These are phyloP conservation scores for Tenthredo scrophulariae DNA, from an alignment of 2,888 invertebrate genomes.

Conservation along the genomic window DNA sequence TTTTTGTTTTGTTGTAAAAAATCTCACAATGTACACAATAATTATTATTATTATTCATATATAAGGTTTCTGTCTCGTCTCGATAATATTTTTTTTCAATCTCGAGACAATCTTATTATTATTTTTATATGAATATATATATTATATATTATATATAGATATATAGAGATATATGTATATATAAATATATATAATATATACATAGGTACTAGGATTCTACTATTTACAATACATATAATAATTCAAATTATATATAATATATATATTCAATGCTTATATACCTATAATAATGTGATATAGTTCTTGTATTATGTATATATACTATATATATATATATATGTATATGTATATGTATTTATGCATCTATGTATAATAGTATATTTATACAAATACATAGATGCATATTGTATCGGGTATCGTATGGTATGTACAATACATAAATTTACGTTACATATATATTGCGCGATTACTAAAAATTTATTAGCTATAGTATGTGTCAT, in stretches of 20 bases:
- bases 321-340: slow-evolving; percentile 51
- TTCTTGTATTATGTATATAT: slow-evolving; percentile 60
- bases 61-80: slow-evolving; percentile 21
- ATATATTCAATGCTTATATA: slow-evolving; percentile 28
- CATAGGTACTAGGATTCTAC: not conserved
- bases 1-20: slow-evolving; percentile 42
- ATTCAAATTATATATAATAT: slow-evolving; percentile 7
- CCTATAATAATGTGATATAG: slow-evolving; percentile 51
- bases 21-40: slow-evolving; percentile 54
- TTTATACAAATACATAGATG: slow-evolving; percentile 2
- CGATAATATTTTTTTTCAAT: slow-evolving; percentile 2
- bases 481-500: slow-evolving; percentile 6
- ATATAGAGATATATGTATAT: slow-evolving; percentile 3
- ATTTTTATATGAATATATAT: not conserved
- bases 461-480: slow-evolving; percentile 12
- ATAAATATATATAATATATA: not conserved
- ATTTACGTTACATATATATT: not conserved
- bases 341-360: slow-evolving; percentile 63
- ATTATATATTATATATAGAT: not conserved
- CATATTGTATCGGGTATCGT: not conserved
- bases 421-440: not conserved
- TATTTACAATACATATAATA: slow-evolving; percentile 13
- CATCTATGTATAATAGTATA: slow-evolving; percentile 2
- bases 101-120: not conserved
- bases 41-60: slow-evolving; percentile 46